Evolutionary conservation across 2,797 vertebrate genomes (phyloP).

Genomic region (Sebastes vulpes): DNA sequence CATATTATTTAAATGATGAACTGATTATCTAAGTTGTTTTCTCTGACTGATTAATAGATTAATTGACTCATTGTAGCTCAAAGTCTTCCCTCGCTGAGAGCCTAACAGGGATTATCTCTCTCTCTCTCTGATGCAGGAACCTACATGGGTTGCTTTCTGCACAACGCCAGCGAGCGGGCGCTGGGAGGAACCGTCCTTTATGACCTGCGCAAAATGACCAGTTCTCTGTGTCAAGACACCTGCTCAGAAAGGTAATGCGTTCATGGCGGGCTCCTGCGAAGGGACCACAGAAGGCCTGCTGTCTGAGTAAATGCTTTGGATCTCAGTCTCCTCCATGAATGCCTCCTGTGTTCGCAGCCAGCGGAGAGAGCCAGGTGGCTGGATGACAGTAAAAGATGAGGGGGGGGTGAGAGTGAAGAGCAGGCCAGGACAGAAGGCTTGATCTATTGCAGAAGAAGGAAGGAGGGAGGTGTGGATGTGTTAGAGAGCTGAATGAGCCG

Average conservation of each 20-base stretch:
- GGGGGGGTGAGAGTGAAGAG: constrained; percentile 34
- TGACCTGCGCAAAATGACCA: constrained; percentile 96
- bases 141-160: constrained; percentile 93
- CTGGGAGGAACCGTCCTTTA: constrained; percentile 94
- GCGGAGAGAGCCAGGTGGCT: constrained; percentile 80
- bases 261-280: constrained; percentile 29
- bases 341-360: constrained; percentile 73
- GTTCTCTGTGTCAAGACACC: constrained; percentile 94
- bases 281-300: constrained; percentile 72
- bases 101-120: background rate
- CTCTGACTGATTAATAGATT: background rate
- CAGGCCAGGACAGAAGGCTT: constrained; percentile 67
- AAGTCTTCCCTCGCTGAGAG: background rate
- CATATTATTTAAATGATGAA: background rate
- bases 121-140: constrained; percentile 82
- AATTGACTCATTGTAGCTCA: background rate
- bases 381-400: constrained; percentile 75
- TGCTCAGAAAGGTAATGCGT: constrained; percentile 93
- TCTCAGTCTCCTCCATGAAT: constrained; percentile 73
- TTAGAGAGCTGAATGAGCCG: constrained; percentile 69
- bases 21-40: background rate
- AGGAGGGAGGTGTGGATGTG: constrained; percentile 53
- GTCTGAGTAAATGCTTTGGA: constrained; percentile 72
- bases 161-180: constrained; percentile 88
- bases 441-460: constrained; percentile 69